phyloP scores from a whole-genome alignment of 2,113 vertebrate genomes.

The Colius striatus region DNA sequence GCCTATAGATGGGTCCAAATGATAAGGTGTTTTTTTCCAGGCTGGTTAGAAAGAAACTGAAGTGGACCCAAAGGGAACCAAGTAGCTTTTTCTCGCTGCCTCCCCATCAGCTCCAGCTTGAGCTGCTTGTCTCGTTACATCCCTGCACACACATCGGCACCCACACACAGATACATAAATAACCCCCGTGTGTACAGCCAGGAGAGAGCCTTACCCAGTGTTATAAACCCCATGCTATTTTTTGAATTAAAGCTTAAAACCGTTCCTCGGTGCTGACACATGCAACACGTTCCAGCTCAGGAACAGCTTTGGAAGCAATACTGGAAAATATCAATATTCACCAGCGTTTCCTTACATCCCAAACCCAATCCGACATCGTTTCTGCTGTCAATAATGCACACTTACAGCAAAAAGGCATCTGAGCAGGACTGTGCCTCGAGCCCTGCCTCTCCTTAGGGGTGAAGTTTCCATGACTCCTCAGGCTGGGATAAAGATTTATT shows the following conservation, averaged over 20 bases:
- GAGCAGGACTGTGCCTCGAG: not conserved
- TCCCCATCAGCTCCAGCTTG: conserved; percentile 33
- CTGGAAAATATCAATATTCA: conserved; percentile 45
- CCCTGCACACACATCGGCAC: conserved; percentile 30
- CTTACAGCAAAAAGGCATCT: not conserved
- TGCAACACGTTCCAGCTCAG: not conserved
- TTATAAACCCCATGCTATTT: conserved; percentile 37
- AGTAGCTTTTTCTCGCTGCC: not conserved
- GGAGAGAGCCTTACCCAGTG: conserved; percentile 52
- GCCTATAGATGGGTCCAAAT: not conserved
- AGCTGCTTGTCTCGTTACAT: conserved; percentile 40
- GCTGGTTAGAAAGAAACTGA: not conserved
- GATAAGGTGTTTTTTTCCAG: not conserved
- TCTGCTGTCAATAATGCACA: not conserved
- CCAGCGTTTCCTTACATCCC: not conserved
- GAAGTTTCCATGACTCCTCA: not conserved
- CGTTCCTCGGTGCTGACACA: conserved; percentile 14
- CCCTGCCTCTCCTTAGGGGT: not conserved
- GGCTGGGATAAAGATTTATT: not conserved
- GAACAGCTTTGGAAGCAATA: conserved; percentile 46
- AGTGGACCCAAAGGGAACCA: not conserved
- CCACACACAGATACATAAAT: conserved; percentile 36
- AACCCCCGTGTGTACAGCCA: conserved; percentile 13
- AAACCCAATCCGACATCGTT: not conserved
- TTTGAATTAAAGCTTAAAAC: conserved; percentile 51